Base-by-base conservation (phyloP, 2,797 vertebrate species). In the Coregonus suidteri region DNA sequence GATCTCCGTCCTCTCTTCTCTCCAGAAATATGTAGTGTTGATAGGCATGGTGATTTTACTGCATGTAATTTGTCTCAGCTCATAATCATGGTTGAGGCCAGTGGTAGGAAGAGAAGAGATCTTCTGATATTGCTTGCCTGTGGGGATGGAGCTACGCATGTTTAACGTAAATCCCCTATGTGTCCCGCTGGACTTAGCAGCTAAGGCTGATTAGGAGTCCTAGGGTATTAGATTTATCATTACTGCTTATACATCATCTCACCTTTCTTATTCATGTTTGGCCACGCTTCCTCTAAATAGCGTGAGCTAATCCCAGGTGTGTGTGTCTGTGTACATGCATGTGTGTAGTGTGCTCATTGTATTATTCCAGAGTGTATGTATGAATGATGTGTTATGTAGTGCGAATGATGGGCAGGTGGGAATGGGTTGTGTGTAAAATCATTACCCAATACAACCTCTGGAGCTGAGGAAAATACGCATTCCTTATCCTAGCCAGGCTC, bases 181-280 rank as follows among this genome's bases (percentile, higher is more conserved):
- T 31, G 82, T 84, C 85, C 81, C 79, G 0, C 3, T 25, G 84
- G 85, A 85, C n/a, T 75, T 72, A 80, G 81, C 5, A 0, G 80
- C 84, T 78, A n/a, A 6, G 76, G 77, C 81, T 79, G 81, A 88
- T 90, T 88, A 84, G 85, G 85, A 90, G 87, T 90, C 88, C 84
- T 77, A 66, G 73, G 82, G 87, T 74, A 86, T 90, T 88, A 66
- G 84, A 65, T 37, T 68, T 84, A 89, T 90, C 81, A 76, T 79
- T 80, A 82, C 54, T 37, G 76, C 85, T n/a, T 83, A 65, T 84
- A 87, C 77, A 89, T 87, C 85, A 86, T 84, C 77, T 82, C 18
- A 0, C n/a, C 75, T 82, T 75, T 79, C 71, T 80, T 81, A 89
- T n/a, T 89, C 90, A 86, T 79, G 76, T 67, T 73, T 77, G 73